Evolutionary conservation across 2,113 vertebrate species (phyloP), one percentile per base, ranked within the genome.

Genomic region (Phrynocephalus versicolor): DNA sequence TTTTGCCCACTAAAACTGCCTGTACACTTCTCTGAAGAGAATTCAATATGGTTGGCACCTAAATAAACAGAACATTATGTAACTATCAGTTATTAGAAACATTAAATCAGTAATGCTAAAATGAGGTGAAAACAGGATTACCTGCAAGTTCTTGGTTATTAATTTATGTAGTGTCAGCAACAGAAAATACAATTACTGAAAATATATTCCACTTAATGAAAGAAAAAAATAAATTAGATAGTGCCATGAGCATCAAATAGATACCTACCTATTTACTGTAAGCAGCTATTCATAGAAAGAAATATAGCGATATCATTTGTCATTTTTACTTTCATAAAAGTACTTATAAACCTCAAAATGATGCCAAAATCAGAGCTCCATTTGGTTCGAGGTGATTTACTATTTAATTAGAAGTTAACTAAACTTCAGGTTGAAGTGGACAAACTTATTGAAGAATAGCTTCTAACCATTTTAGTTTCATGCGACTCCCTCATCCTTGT

Each of bases 21-120:
- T 99, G 99, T 4, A 99, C 98, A 74, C 98, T 99, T 92, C 99
- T 96, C 92, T 99, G 99, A 70, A 99, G 96, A 5, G 98, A 98
- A 33, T 98, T 99, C 88, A 99, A 95, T 91, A 99, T 99, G 80
- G 97, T 98, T 95, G 99, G 99, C 93, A 99, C 98, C 99, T 99
- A 94, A 85, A 89, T 10, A 88, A 75, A 83, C 86, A 74, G 83
- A 94, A 78, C 33, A 70, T 1, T 60, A 71, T 6, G 1, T 70
- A 51, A 90, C n/a, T 57, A 69, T 69, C 35, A 71, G 14, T 77
- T 76, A 41, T 57, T 65, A 78, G 39, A 72, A 64, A 30, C 35
- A 64, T 85, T 73, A 45, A 64, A 35, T 16, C n/a, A 79, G 62
- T 57, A 72, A 18, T 60, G 55, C 62, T 27, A 86, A 87, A 91